Base-by-base conservation (phyloP, 2,113 vertebrate genomes). In the Antennarius striatus region DNA sequence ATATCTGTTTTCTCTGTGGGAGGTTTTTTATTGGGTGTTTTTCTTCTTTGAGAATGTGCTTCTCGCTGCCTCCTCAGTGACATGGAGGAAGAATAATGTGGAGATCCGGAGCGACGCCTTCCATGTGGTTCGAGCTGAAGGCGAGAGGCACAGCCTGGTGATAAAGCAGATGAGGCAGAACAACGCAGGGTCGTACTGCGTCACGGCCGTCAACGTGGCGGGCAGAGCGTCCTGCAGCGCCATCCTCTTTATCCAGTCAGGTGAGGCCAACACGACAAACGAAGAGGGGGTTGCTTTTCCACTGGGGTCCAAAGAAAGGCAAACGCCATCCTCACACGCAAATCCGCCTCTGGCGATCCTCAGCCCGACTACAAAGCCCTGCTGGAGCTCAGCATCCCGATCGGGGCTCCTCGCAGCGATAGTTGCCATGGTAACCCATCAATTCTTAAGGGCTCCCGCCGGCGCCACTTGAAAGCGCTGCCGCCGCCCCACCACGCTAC, bases 11-110 rank as follows among this genome's bases (percentile, higher is more conserved):
- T 66, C 32, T 42, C 60, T 17, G 53, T 72, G 59, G 56, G 65
- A 46, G 55, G 58, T 10, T 22, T 22, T 22, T 46, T 39, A 22
- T 51, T 43, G 1, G 32, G 22, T 39, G 46, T 14, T 15, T 16
- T 32, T 28, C 39, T 43, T 61, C 6, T 51, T 36, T 58, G 22
- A 22, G 36, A 49, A 17, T 65, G 47, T 73, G 5, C 67, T 46
- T 30, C 10, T 50, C 40, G 60, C 52, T 56, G 29, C 57, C 46
- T 71, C 56, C 46, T 65, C 83, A 90, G 96, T 97, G 74, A 92
- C 91, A 53, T 97, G 96, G 96, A 91, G 87, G 68, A 96, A 94
- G 82, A 93, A 94, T 17, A 91, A 93, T 8, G 73, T 88, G 3
- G 54, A 71, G 9, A 83, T 97, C 17, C 71, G 52, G 56, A 93